phyloP scores from a whole-genome alignment of 2,888 invertebrate species.

The Saturnia pavonia region DNA sequence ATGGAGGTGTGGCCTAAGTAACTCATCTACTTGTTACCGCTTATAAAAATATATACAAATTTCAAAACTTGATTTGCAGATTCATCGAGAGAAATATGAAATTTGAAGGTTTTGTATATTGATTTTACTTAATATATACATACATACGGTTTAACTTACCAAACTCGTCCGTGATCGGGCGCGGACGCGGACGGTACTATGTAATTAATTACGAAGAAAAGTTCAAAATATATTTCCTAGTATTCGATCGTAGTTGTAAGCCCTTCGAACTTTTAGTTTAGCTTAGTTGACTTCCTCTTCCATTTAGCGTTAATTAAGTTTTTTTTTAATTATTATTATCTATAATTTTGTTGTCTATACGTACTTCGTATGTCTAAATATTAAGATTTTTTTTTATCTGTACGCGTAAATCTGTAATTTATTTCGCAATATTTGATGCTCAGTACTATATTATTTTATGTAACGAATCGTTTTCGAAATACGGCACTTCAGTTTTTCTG shows the following conservation, averaged over 20 bases:
- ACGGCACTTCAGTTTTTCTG: slow-evolving; percentile 48
- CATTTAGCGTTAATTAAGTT: slow-evolving; percentile 72
- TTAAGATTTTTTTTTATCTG: slow-evolving; percentile 39
- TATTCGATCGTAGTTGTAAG: slow-evolving; percentile 35
- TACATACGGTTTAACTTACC: no score
- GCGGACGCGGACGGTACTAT: not conserved
- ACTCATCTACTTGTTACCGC: not conserved
- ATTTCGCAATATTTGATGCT: slow-evolving; percentile 57
- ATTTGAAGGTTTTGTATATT: no score
- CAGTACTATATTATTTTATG: slow-evolving; percentile 38
- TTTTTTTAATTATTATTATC: slow-evolving; percentile 60
- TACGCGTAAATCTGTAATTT: slow-evolving; percentile 57
- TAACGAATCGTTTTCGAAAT: slow-evolving; percentile 45
- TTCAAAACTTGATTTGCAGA: no score
- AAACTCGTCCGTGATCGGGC: not conserved
- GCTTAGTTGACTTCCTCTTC: slow-evolving; percentile 77
- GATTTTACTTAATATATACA: no score
- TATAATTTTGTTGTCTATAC: slow-evolving; percentile 64
- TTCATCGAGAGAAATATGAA: no score
- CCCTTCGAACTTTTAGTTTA: slow-evolving; percentile 54
- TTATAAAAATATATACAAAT: no score
- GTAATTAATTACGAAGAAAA: not conserved
- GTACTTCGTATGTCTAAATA: slow-evolving; percentile 49
- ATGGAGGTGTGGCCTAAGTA: not conserved
- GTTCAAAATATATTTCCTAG: slow-evolving; percentile 42